Percentiles rank a stretch among this genome's conserved stretches.
phyloP scores from a whole-genome alignment of 37 sponge, comb jelly and placozoan genomes.

The Eunapius fragilis region DNA sequence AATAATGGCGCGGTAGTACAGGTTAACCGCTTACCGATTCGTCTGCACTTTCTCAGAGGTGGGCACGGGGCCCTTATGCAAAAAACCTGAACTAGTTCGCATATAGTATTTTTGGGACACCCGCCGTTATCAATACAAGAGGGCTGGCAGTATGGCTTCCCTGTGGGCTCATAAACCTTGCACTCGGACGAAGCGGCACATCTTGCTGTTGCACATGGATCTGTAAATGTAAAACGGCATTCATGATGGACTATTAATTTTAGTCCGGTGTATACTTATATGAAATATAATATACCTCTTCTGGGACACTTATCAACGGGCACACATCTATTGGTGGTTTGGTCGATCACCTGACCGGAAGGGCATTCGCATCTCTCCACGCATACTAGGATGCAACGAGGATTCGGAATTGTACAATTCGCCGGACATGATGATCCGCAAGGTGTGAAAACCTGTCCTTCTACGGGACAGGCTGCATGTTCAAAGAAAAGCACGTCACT shows the following conservation, averaged over 20 bases:
- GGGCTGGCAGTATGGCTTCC: constrained; percentile 21
- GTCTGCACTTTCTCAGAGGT: neutral
- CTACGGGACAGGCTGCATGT: constrained; percentile 33
- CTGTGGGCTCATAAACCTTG: neutral
- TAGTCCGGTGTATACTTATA: too few relatives aligned
- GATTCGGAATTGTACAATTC: constrained; percentile 39
- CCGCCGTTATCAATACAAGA: constrained; percentile 36
- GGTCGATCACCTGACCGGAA: constrained; percentile 13
- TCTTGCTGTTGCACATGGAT: neutral
- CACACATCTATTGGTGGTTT: constrained; percentile 21
- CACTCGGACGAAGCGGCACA: neutral
- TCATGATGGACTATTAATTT: neutral
- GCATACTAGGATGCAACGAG: constrained; percentile 29
- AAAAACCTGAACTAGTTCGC: constrained; percentile 13
- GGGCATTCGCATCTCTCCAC: constrained; percentile 37
- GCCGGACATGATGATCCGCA: constrained; percentile 52
- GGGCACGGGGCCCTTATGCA: constrained; percentile 24
- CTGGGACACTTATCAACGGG: constrained; percentile 17
- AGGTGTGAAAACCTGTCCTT: constrained; percentile 33
- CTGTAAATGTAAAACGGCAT: neutral
- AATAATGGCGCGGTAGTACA: neutral
- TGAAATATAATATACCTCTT: neutral
- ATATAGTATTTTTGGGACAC: constrained; percentile 1
- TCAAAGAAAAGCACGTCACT: too few relatives aligned
- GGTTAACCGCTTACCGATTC: neutral